phyloP scores from a whole-genome alignment of 64 coral and sea anemone genomes.

The Dendronephthya gigantea region DNA sequence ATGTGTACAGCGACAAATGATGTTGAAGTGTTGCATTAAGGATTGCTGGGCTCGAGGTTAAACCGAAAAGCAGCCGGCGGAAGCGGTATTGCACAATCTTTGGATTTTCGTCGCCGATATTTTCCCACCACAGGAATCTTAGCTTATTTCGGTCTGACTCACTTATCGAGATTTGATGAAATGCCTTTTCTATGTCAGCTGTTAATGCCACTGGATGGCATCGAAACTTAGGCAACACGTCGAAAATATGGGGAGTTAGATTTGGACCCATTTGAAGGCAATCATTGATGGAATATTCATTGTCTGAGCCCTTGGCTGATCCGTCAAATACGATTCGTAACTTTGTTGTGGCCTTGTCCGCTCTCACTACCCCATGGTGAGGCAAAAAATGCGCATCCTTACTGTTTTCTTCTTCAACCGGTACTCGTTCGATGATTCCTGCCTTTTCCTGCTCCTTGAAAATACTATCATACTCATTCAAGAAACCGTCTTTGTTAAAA shows the following conservation, averaged over 20 bases:
- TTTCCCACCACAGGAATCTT: background rate
- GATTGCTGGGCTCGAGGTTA: background rate
- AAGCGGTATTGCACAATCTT: background rate
- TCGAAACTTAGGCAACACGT: conserved; percentile 15
- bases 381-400: background rate
- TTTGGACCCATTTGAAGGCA: background rate
- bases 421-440: conserved; percentile 24
- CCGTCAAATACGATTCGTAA: conserved; percentile 12
- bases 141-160: background rate
- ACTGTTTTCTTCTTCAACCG: conserved; percentile 4
- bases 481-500: background rate
- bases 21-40: background rate
- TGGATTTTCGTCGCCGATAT: background rate
- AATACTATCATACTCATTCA: conserved; percentile 19
- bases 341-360: conserved; percentile 2
- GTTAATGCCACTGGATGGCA: background rate
- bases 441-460: background rate
- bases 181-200: background rate
- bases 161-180: background rate
- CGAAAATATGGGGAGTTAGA: background rate
- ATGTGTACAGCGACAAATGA: background rate
- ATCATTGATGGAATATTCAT: conserved; percentile 12
- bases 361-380: background rate
- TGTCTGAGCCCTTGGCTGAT: background rate
- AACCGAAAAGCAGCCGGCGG: background rate